Evolutionary conservation across 2,113 vertebrate species (phyloP).

Genomic region (Delphinus delphis): DNA sequence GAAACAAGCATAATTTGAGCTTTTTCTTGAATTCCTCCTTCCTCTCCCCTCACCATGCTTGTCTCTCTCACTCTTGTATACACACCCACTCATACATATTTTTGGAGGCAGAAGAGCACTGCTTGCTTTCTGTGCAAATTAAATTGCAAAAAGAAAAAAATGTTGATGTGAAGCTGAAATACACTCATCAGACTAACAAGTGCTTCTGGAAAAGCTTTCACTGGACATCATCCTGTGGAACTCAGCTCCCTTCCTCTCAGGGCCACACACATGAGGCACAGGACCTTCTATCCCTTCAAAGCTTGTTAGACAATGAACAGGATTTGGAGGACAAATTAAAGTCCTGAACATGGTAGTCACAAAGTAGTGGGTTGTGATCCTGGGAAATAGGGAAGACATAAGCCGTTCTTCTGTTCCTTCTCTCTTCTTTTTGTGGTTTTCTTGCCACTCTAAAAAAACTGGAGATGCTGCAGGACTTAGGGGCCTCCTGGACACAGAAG

Average conservation of each 20-base stretch:
- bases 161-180: slow-evolving; percentile 49
- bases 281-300: neutral
- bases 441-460: slow-evolving; percentile 26
- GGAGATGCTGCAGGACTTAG: slow-evolving; percentile 2
- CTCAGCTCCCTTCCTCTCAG: neutral
- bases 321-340: slow-evolving; percentile 49
- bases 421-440: neutral
- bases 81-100: slow-evolving; percentile 53
- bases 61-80: neutral
- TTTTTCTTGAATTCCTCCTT: neutral
- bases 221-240: neutral
- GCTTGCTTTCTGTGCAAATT: slow-evolving; percentile 64
- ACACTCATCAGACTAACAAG: slow-evolving; percentile 16
- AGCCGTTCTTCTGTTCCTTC: neutral
- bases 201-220: slow-evolving; percentile 11
- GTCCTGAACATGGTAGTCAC: neutral
- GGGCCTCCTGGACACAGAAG: slow-evolving; percentile 63
- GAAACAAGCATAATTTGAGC: neutral
- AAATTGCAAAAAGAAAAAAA: slow-evolving; percentile 52
- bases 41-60: neutral
- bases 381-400: neutral
- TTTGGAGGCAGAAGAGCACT: slow-evolving; percentile 63
- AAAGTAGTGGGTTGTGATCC: neutral
- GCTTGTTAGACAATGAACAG: neutral
- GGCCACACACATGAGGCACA: neutral